Conservation (phyloP, 2,797 vertebrate genomes). For the Coilia nasus region DNA sequence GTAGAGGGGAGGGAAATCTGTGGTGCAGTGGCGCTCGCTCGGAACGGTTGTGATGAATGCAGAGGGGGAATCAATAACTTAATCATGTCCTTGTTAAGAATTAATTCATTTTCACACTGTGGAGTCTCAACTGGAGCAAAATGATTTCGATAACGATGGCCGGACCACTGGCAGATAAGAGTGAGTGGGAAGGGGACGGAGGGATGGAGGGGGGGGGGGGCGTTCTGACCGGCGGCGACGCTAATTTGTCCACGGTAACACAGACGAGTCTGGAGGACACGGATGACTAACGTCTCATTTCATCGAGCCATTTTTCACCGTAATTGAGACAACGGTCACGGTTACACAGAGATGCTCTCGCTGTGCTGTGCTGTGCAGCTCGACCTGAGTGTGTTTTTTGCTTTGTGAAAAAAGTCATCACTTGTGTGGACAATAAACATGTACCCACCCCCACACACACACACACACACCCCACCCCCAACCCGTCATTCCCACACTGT, state of each 20-base stretch:
- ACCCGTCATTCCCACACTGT: no score
- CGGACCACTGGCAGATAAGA: neutral
- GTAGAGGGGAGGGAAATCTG: neutral
- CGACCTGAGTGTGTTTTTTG: neutral
- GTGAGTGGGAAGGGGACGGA: neutral
- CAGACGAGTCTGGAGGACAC: slow-evolving; percentile 9
- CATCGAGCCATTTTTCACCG: neutral
- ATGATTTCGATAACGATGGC: neutral
- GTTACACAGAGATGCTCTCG: neutral
- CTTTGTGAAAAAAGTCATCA: neutral
- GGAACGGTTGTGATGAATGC: neutral
- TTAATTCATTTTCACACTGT: slow-evolving; percentile 16
- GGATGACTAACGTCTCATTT: slow-evolving; percentile 3
- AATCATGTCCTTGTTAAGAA: slow-evolving; percentile 29
- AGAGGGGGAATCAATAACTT: slow-evolving; percentile 28
- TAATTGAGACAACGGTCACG: neutral
- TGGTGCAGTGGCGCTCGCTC: neutral
- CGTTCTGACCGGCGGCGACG: neutral
- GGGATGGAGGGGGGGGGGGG: neutral
- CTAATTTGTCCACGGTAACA: neutral
- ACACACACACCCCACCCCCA: no score
- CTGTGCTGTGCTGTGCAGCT: neutral
- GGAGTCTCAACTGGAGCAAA: neutral
- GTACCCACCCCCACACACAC: no score
- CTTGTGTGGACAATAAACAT: neutral